Evolutionary conservation across 2,888 invertebrate species (phyloP), one percentile per base, ranked within the genome.

Genomic region (Serripes groenlandicus): DNA sequence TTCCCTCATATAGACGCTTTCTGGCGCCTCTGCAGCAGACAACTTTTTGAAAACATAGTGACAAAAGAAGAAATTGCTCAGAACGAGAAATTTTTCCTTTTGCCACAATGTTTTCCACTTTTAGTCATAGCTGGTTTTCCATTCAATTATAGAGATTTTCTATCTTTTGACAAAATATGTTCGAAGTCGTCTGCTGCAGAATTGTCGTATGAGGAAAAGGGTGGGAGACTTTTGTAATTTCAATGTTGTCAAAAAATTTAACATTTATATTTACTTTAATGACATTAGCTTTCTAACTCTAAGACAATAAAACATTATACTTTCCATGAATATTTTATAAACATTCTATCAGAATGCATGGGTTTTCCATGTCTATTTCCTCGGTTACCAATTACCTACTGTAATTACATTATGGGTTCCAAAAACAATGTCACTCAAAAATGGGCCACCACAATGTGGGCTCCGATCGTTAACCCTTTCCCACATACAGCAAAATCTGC

Each of bases 261-360:
- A 30, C 34, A 34, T 26, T 42, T 42, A 42, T 42, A 26, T 66
- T 34, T n/a, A 42, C 66, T 66, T 66, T 66, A 42, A 66, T 66
- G 66, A 66, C 26, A 42, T 42, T 28, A 66, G 21, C 42, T 66
- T 58, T 62, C 62, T 34, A 62, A n/a, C n/a, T 11, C 42, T 28
- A 26, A 30, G 26, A 42, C 18, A 18, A 66, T 7, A 42, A 15
- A 15, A 28, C 37, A 66, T 66, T 37, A 66, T n/a, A 42, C n/a
- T 66, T 66, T 42, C 66, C 9, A 66, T 66, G 66, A 66, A 66
- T 66, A 66, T 66, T 66, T 66, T 37, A 66, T 66, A 42, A 42
- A 66, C 1, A 64, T 66, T 35, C n/a, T 23, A 66, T 66, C 35
- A 66, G 34, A 66, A 66, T 42, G 42, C 66, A 66, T 66, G 30